Percentiles rank a stretch among this genome's conserved stretches.
Conservation (phyloP, 1,140 invertebrate species). For the Notospermus geniculatus region DNA sequence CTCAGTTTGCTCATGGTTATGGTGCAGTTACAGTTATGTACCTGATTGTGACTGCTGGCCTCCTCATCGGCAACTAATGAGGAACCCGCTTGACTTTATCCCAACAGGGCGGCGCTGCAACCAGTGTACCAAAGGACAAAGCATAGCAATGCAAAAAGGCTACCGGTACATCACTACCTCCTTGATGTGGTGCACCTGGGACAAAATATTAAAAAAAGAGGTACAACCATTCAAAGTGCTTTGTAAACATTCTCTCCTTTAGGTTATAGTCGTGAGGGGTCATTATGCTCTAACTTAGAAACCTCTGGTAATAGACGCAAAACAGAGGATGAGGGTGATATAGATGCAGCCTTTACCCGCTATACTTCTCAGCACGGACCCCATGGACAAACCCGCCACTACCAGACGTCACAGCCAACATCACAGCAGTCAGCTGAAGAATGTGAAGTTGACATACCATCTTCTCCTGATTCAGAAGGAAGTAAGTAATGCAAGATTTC, state of each 20-base stretch:
- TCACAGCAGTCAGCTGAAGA: constrained; percentile 20
- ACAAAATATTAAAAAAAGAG: too few species aligned
- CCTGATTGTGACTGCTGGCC: too few species aligned
- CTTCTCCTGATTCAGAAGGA: constrained; percentile 45
- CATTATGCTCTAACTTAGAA: constrained; percentile 23
- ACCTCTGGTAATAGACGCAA: constrained; percentile 9
- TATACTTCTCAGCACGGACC: constrained; percentile 19
- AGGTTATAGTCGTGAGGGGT: constrained; percentile 34
- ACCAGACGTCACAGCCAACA: constrained; percentile 1
- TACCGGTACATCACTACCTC: too few species aligned
- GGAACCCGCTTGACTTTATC: too few species aligned
- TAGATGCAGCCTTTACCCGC: constrained; percentile 40
- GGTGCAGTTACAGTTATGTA: too few species aligned
- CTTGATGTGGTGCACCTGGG: too few species aligned
- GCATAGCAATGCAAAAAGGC: too few species aligned
- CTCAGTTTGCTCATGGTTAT: too few species aligned
- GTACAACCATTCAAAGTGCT: too few species aligned
- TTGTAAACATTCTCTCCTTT: not conserved
- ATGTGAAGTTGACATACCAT: constrained; percentile 30
- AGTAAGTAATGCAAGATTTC: constrained; percentile 25
- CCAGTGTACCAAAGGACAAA: too few species aligned
- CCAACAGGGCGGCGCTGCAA: too few species aligned
- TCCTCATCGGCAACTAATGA: too few species aligned
- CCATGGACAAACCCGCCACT: not conserved
- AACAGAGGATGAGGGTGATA: constrained; percentile 33